Evolutionary conservation across 2,113 vertebrate genomes (phyloP).

Genomic region (Podocnemis expansa): DNA sequence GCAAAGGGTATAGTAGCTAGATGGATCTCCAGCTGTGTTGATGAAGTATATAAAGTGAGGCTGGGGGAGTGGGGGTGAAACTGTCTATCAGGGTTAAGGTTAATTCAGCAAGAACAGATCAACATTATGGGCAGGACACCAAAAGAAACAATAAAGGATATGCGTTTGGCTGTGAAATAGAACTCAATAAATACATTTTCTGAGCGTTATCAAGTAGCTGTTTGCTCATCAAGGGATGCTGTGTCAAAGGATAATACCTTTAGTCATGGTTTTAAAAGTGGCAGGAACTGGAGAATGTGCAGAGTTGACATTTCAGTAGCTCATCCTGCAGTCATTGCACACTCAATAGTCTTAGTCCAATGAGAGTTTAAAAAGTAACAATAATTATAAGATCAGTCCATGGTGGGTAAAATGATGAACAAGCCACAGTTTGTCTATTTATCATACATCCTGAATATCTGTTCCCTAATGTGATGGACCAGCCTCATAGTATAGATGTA

Average conservation of each 20-base stretch:
- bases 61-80: neutral
- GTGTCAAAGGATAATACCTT: slow-evolving; percentile 27
- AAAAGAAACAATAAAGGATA: slow-evolving; percentile 51
- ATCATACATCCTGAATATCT: neutral
- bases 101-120: slow-evolving; percentile 57
- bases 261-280: slow-evolving; percentile 41
- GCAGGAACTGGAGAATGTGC: slow-evolving; percentile 57
- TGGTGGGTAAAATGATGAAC: neutral
- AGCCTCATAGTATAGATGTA: neutral
- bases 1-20: slow-evolving; percentile 53
- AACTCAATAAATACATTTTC: slow-evolving; percentile 71
- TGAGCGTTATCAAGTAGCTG: slow-evolving; percentile 48
- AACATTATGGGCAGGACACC: slow-evolving; percentile 33
- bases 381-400: neutral
- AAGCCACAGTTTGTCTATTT: neutral
- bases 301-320: slow-evolving; percentile 24
- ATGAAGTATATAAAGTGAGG: slow-evolving; percentile 3
- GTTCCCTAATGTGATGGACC: neutral
- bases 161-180: slow-evolving; percentile 36
- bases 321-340: slow-evolving; percentile 34
- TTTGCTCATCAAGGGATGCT: slow-evolving; percentile 59
- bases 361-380: neutral
- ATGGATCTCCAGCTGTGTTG: slow-evolving; percentile 57
- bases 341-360: neutral
- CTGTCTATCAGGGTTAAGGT: neutral